phyloP scores from a whole-genome alignment of 2,113 vertebrate species.

The Sula dactylatra region DNA sequence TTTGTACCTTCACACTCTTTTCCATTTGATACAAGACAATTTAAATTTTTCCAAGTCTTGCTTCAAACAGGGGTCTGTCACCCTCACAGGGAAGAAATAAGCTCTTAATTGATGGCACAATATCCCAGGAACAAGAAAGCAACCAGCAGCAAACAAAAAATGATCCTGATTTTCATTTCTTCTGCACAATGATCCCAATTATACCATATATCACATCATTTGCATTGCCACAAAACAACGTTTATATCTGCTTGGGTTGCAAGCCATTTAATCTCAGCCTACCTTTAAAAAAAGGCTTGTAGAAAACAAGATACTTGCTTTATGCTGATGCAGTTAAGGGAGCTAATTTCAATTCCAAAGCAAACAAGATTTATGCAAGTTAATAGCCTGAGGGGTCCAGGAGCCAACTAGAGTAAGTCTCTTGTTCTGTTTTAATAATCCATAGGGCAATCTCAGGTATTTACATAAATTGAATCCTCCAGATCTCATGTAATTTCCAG shows the following conservation, averaged over 20 bases:
- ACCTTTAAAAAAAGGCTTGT: background rate
- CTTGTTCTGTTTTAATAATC: conserved; percentile 3
- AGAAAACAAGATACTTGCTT: conserved; percentile 11
- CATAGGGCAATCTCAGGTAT: background rate
- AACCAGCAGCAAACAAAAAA: background rate
- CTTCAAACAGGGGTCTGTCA: background rate
- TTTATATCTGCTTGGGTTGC: background rate
- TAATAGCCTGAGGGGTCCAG: conserved; percentile 14
- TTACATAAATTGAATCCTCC: background rate
- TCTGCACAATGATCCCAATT: background rate
- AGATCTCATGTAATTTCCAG: background rate
- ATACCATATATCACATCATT: background rate
- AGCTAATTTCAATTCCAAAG: conserved; percentile 48
- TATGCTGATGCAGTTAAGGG: conserved; percentile 33
- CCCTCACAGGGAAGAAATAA: background rate
- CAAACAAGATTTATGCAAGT: conserved; percentile 13
- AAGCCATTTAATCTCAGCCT: conserved; percentile 16
- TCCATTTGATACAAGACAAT: background rate
- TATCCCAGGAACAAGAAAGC: background rate
- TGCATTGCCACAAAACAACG: background rate
- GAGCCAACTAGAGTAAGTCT: background rate
- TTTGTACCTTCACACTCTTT: background rate
- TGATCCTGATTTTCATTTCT: background rate
- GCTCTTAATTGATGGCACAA: background rate
- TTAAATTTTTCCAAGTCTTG: background rate